Evolutionary conservation across 1,140 invertebrate species (phyloP), one percentile per base, ranked within the genome.

Genomic region (Aphelinus atriplicis): DNA sequence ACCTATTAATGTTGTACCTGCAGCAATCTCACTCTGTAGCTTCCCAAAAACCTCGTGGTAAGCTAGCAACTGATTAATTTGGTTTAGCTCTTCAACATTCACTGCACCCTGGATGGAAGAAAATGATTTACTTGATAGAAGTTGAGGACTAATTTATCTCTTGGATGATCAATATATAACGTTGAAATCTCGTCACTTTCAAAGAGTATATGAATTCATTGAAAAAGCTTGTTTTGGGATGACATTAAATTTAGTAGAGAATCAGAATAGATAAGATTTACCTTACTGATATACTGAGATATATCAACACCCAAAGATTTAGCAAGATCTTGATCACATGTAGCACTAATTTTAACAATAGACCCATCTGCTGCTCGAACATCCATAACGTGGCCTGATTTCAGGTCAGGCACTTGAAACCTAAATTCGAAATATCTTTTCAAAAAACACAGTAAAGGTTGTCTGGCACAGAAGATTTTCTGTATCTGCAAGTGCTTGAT

Each of bases 1-100:
- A 51, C 85, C 84, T 7, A 86, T 86, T 45, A 86, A 67, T 42
- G 86, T 86, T 48, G 85, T 86, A 68, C 85, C 85, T 48, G 85
- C 85, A 46, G 88, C 85, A 76, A 90, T 89, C 79, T 90, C 90
- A 76, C 86, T 89, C 75, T 94, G 93, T 10, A 95, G 87, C 84
- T 95, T 95, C n/a, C 94, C 94, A 84, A 95, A 95, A 10, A 95
- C 94, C 86, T 95, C 94, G 82, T 95, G 94, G 86, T 95, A 95
- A n/a, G 94, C 93, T 55, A 95, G 85, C 58, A 95, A 85, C 79
- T 95, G 94, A 73, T 94, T 95, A 50, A 95, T 90, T 78, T 95
- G 94, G 74, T 94, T 95, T 43, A 95, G 90, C 78, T 95, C 94
- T 81, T 95, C 94, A 2, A 94, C 93, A 83, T 95, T 95, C 1